Percentiles rank a stretch among this genome's conserved stretches.
Conservation (phyloP, 2,888 invertebrate genomes). For the Tenthredo mesomela region DNA sequence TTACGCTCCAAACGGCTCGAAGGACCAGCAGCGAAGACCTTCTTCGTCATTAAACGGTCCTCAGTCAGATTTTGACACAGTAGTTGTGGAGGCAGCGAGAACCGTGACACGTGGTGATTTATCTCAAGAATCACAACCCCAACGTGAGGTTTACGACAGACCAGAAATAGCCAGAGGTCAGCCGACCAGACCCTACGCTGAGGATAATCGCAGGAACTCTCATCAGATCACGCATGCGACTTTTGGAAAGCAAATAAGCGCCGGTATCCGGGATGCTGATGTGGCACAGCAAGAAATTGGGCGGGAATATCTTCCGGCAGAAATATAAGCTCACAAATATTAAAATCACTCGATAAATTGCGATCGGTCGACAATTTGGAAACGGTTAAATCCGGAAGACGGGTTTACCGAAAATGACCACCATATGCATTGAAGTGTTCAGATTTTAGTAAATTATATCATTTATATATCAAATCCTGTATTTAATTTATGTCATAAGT, state of each 20-base stretch:
- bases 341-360: neutral
- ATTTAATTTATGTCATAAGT: neutral
- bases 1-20: neutral
- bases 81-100: constrained; percentile 26
- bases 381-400: neutral
- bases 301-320: constrained; percentile 1
- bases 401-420: neutral
- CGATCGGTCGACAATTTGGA: neutral
- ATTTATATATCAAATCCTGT: neutral
- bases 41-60: neutral
- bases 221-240: constrained; percentile 18
- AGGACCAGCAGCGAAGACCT: constrained; percentile 8
- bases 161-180: constrained; percentile 11
- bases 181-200: neutral
- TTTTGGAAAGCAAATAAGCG: constrained; percentile 4
- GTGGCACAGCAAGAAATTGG: neutral
- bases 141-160: neutral
- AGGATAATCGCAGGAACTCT: neutral
- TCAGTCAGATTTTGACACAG: constrained; percentile 36
- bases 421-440: neutral
- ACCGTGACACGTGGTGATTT: neutral
- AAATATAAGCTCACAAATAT: neutral
- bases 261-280: neutral
- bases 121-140: neutral
- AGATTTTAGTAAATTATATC: neutral